These are phyloP conservation scores for Morpho helenor DNA, from an alignment of 2,888 invertebrate species.

Conservation along the genomic window DNA sequence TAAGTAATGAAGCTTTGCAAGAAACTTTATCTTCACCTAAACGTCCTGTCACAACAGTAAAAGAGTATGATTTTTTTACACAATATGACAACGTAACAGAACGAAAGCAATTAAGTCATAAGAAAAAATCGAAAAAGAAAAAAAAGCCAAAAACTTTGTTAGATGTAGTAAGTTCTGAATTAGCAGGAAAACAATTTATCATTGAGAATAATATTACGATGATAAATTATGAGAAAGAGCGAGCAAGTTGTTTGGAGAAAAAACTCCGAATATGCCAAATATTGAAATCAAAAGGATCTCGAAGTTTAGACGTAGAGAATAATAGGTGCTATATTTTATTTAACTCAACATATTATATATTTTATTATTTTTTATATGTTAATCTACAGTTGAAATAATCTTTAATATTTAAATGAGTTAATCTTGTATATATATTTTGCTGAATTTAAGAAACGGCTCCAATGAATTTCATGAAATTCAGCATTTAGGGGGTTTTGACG, in stretches of 20 bases:
- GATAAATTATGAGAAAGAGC: constrained; percentile 31
- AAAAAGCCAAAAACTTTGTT: constrained; percentile 43
- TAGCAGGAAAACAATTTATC: constrained; percentile 44
- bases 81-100: constrained; percentile 39
- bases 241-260: constrained; percentile 38
- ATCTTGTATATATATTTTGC: no score
- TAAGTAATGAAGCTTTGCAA: constrained; percentile 39
- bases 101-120: constrained; percentile 37
- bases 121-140: constrained; percentile 48
- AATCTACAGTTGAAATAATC: no score
- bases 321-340: constrained; percentile 36
- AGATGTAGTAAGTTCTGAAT: constrained; percentile 55
- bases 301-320: constrained; percentile 40
- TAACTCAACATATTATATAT: neutral
- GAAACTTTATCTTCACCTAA: constrained; percentile 35
- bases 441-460: no score
- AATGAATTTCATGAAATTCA: no score
- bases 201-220: constrained; percentile 44
- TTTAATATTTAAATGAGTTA: no score
- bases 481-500: no score
- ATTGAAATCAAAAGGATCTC: constrained; percentile 30
- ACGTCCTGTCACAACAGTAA: constrained; percentile 32
- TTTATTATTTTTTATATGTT: neutral
- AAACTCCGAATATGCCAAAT: constrained; percentile 28
- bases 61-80: constrained; percentile 57